Percentiles rank a stretch among this genome's conserved stretches.
These are phyloP conservation scores for Ammospiza nelsoni DNA, from an alignment of 2,113 vertebrate species.

Conservation along the genomic window DNA sequence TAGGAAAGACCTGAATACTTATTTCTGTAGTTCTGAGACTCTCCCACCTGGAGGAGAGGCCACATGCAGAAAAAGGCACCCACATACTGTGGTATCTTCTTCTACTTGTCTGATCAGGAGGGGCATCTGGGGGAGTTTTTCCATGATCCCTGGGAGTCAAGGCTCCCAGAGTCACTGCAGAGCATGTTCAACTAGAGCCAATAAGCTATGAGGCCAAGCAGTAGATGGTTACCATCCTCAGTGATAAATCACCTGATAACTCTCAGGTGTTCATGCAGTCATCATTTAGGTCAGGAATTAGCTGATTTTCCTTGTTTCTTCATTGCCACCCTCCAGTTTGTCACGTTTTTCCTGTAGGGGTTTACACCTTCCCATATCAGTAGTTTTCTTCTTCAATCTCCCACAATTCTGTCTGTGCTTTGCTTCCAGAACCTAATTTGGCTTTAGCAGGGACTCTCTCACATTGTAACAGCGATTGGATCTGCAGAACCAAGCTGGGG, in stretches of 20 bases:
- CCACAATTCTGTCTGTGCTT: not conserved
- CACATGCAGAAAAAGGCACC: not conserved
- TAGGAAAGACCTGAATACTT: not conserved
- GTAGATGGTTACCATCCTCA: not conserved
- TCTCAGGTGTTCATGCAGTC: not conserved
- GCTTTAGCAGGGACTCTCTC: not conserved
- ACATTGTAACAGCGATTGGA: not conserved
- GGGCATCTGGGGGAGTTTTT: not conserved
- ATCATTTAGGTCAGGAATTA: not conserved
- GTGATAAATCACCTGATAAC: not conserved
- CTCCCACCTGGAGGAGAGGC: not conserved
- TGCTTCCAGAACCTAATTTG: not conserved
- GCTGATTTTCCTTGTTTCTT: not conserved
- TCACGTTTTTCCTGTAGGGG: fast-evolving
- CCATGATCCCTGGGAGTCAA: fast-evolving
- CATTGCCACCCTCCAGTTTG: not conserved
- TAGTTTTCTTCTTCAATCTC: not conserved
- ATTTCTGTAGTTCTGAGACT: not conserved
- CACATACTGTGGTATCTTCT: not conserved
- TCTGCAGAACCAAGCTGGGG: not conserved
- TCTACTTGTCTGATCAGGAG: not conserved
- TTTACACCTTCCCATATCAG: not conserved
- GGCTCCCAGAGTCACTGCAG: not conserved
- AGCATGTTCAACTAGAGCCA: not conserved
- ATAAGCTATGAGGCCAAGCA: not conserved